These are phyloP conservation scores for Sylvicola cinctus DNA, from an alignment of 2,888 invertebrate genomes.

Conservation along the genomic window DNA sequence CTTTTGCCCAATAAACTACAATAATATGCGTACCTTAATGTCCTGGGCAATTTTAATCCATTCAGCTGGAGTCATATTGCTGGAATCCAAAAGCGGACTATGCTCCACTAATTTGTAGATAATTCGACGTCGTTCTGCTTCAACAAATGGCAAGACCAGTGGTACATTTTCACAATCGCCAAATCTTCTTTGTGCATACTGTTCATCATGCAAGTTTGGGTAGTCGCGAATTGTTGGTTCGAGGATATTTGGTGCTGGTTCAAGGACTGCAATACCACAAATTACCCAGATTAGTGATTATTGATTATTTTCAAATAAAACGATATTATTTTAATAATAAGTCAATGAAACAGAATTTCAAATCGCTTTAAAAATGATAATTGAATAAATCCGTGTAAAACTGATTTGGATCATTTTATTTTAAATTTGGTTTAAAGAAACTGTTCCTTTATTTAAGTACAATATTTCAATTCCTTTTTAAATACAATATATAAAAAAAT, in stretches of 20 bases:
- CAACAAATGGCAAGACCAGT: slow-evolving; percentile 38
- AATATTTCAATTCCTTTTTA: no score
- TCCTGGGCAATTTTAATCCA: slow-evolving; percentile 80
- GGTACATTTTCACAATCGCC: slow-evolving; percentile 25
- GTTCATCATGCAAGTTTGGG: slow-evolving; percentile 68
- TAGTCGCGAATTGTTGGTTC: slow-evolving; percentile 34
- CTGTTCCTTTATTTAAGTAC: no score
- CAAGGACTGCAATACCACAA: slow-evolving; percentile 37
- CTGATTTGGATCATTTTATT: no score
- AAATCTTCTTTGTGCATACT: slow-evolving; percentile 39
- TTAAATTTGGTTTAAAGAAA: no score
- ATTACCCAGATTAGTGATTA: not conserved
- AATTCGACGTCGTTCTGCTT: slow-evolving; percentile 33
- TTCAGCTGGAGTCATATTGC: slow-evolving; percentile 79
- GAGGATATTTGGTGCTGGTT: no score
- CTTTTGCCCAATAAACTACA: slow-evolving; percentile 1
- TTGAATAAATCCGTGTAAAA: no score
- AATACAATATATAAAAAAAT: no score
- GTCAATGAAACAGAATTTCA: no score
- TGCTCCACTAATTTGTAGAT: slow-evolving; percentile 71
- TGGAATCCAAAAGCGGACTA: slow-evolving; percentile 72
- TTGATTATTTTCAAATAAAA: not conserved
- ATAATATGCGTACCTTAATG: slow-evolving; percentile 40
- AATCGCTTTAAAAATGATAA: no score
- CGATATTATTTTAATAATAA: no score